These are phyloP conservation scores for Nowickia ferox DNA, from an alignment of 2,888 invertebrate genomes.

Conservation along the genomic window DNA sequence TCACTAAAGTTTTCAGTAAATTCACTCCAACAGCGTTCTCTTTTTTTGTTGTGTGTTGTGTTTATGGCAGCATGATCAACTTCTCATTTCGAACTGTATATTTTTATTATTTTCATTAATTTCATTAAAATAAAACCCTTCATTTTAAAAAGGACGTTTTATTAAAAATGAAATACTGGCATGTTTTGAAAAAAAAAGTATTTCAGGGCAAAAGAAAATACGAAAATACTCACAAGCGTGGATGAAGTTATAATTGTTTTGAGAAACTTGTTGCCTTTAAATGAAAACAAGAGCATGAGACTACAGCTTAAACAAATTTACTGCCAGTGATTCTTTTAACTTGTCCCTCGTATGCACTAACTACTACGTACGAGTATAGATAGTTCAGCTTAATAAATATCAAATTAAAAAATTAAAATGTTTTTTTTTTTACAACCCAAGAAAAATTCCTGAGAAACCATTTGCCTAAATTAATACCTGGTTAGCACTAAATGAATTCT, in stretches of 20 bases:
- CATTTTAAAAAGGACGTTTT: slow-evolving; percentile 49
- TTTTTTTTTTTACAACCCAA: slow-evolving; percentile 62
- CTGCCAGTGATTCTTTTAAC: neutral
- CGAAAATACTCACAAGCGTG: slow-evolving; percentile 3
- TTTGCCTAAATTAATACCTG: slow-evolving; percentile 72
- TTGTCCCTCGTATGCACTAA: slow-evolving; percentile 31
- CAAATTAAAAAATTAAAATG: slow-evolving; percentile 72
- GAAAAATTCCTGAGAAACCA: slow-evolving; percentile 70
- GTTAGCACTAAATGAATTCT: slow-evolving; percentile 69
- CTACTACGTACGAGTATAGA: neutral
- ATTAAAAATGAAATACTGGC: slow-evolving; percentile 49
- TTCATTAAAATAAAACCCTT: slow-evolving; percentile 49
- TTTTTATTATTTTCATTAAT: slow-evolving; percentile 31
- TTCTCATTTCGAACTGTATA: slow-evolving; percentile 46
- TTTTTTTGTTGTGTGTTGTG: slow-evolving; percentile 60
- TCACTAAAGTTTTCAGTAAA: slow-evolving; percentile 2
- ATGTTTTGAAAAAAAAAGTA: slow-evolving; percentile 37
- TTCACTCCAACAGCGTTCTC: slow-evolving; percentile 14
- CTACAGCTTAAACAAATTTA: neutral
- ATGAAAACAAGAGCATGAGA: neutral
- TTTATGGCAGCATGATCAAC: slow-evolving; percentile 63
- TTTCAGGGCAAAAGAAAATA: slow-evolving; percentile 14
- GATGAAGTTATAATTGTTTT: slow-evolving; percentile 20
- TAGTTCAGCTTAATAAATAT: slow-evolving; percentile 62
- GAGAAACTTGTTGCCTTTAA: neutral